Evolutionary conservation across 2,113 vertebrate genomes (phyloP).

Genomic region (Tychaedon coryphoeus): DNA sequence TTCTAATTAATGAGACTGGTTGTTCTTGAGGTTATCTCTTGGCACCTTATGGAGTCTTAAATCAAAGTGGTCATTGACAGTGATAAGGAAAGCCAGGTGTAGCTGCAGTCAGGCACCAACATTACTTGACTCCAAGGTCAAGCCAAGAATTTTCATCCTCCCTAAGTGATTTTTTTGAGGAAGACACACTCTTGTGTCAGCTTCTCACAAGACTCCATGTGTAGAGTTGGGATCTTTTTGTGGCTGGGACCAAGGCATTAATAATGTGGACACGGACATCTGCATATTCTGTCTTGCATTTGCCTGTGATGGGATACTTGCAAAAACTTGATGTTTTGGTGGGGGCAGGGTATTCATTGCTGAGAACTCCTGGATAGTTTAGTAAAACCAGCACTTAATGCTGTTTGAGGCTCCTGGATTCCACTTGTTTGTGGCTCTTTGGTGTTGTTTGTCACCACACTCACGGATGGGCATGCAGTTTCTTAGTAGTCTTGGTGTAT

Average conservation of each 20-base stretch:
- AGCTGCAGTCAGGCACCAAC: background rate
- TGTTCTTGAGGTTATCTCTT: background rate
- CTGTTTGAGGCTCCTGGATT: background rate
- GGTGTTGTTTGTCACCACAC: background rate
- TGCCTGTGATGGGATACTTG: background rate
- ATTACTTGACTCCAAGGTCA: background rate
- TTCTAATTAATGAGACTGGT: background rate
- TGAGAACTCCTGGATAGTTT: background rate
- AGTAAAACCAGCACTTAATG: background rate
- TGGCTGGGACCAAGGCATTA: background rate
- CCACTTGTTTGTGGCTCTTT: background rate
- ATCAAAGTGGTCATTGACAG: background rate
- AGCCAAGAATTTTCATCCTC: background rate
- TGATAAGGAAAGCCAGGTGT: background rate
- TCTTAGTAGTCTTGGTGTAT: background rate
- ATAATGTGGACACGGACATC: background rate
- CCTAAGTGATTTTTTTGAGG: background rate
- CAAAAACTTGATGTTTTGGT: background rate
- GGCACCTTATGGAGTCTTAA: background rate
- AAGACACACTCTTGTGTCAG: background rate
- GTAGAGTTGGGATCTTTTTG: background rate
- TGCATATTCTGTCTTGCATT: background rate
- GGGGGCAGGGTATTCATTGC: background rate
- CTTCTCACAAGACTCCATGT: background rate
- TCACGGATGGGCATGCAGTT: fast-evolving